Conservation (phyloP, 2,797 vertebrate genomes). For the Peromyscus melanophrys region DNA sequence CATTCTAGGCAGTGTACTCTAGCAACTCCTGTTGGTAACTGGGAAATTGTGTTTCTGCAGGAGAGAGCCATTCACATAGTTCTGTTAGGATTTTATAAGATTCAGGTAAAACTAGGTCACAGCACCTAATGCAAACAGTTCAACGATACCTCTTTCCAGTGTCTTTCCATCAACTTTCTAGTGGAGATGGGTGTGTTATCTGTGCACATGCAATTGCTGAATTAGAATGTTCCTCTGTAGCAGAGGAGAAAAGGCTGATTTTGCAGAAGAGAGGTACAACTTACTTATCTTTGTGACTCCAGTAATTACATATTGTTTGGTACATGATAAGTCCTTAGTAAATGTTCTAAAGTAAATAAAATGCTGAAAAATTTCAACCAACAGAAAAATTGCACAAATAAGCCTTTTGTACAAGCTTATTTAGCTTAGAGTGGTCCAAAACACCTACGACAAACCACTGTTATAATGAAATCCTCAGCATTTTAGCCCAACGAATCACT, state of each 20-base stretch:
- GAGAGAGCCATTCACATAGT: neutral
- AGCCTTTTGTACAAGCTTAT: neutral
- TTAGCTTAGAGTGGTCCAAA: neutral
- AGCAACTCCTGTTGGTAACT: neutral
- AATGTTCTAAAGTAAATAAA: conserved; percentile 29
- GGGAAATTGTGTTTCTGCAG: neutral
- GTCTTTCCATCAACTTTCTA: neutral
- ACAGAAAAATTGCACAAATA: conserved; percentile 32
- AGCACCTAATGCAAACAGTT: neutral
- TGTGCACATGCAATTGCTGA: neutral
- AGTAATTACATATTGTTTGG: neutral
- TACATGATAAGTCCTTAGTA: neutral
- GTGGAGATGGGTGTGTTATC: neutral
- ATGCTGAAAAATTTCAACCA: neutral
- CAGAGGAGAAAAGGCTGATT: neutral
- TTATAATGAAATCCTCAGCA: neutral
- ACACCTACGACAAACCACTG: neutral
- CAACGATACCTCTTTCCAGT: neutral
- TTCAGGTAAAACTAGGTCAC: conserved; percentile 29
- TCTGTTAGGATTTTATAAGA: neutral
- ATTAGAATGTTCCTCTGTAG: neutral
- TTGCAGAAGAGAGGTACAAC: neutral
- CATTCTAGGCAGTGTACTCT: neutral
- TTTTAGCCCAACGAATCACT: neutral
- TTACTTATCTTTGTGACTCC: neutral